Evolutionary conservation across 2,888 invertebrate species (phyloP).

Genomic region (Heteromyza rotundicornis): DNA sequence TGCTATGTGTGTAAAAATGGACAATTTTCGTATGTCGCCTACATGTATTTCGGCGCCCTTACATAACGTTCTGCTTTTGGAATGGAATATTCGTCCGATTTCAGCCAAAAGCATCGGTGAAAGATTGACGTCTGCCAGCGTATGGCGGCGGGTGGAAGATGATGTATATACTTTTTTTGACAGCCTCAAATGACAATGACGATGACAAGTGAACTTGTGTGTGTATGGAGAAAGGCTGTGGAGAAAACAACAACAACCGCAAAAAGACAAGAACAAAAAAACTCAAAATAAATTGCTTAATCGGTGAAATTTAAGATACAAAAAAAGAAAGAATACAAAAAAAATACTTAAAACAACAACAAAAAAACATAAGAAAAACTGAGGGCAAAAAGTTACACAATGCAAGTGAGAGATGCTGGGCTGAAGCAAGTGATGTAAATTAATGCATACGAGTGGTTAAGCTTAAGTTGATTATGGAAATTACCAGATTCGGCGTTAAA

Average conservation of each 20-base stretch:
- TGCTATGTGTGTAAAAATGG: too few relatives aligned
- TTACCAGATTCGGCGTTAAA: too few relatives aligned
- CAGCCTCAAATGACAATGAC: conserved; percentile 1
- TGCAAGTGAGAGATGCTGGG: not conserved
- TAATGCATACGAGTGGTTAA: too few relatives aligned
- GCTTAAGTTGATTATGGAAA: too few relatives aligned
- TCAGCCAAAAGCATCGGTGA: not conserved
- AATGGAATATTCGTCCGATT: too few relatives aligned
- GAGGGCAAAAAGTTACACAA: not conserved
- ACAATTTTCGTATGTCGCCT: too few relatives aligned
- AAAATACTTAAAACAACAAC: not conserved
- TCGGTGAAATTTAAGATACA: not conserved
- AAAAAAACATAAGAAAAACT: not conserved
- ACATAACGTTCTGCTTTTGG: too few relatives aligned
- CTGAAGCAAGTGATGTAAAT: not conserved
- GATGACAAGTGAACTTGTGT: conserved; percentile 5
- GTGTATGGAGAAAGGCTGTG: not conserved
- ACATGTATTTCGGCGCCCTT: too few relatives aligned
- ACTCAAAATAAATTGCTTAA: conserved; percentile 11
- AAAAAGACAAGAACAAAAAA: too few relatives aligned
- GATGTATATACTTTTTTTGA: not conserved
- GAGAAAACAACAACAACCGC: too few relatives aligned
- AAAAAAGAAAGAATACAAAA: too few relatives aligned
- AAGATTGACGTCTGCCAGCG: not conserved
- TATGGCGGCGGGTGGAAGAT: not conserved